phyloP scores from a whole-genome alignment of 2,113 vertebrate genomes.

The Axis porcinus region DNA sequence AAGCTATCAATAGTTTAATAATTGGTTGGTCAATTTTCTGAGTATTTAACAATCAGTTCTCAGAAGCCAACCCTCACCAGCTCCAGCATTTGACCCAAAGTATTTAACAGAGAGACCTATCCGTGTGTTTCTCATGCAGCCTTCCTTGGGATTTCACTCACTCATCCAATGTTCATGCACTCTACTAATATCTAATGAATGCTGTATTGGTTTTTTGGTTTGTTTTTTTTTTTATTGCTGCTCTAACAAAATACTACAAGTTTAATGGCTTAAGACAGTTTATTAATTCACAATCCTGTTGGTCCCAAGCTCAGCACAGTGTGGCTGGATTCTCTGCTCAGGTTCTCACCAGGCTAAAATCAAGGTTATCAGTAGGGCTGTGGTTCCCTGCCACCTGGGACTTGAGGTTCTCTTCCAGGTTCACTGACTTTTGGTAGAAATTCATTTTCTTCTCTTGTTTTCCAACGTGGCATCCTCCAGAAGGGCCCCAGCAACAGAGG shows the following conservation, averaged over 20 bases:
- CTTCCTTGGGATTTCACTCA: not conserved
- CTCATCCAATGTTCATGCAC: not conserved
- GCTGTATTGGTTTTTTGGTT: not conserved
- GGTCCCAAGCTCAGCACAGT: not conserved
- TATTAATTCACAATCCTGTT: not conserved
- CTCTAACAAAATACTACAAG: not conserved
- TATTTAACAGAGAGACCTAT: not conserved
- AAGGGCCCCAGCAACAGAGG: not conserved
- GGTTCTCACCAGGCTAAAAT: not conserved
- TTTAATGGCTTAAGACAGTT: not conserved
- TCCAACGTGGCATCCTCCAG: not conserved
- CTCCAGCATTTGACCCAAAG: not conserved
- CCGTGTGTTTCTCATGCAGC: not conserved
- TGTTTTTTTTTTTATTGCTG: not conserved
- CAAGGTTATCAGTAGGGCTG: not conserved
- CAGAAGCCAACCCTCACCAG: not conserved
- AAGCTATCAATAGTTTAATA: not conserved
- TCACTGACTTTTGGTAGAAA: not conserved
- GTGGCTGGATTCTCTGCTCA: not conserved
- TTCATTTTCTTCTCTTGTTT: not conserved
- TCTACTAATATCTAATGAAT: not conserved
- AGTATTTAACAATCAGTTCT: not conserved
- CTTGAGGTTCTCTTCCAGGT: not conserved
- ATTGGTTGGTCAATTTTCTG: not conserved
- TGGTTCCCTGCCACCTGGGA: not conserved